Evolutionary conservation across 2,113 vertebrate genomes (phyloP).

Genomic region (Urocolius indicus): DNA sequence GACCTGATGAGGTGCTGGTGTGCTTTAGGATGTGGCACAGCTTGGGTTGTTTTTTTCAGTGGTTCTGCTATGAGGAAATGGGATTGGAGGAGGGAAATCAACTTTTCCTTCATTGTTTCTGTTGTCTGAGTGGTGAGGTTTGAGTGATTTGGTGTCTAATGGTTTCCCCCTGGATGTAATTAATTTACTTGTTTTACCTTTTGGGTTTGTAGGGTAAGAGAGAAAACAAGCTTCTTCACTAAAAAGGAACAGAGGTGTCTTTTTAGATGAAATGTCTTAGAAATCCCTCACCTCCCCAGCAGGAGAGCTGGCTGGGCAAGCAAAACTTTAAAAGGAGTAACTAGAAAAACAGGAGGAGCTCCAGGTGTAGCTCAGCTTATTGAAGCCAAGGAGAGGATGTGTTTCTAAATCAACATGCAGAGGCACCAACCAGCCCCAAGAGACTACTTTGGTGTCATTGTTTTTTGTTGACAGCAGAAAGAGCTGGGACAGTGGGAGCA

Average conservation of each 20-base stretch:
- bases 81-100: background rate
- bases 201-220: background rate
- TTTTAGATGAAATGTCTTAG: background rate
- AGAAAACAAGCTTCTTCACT: background rate
- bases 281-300: background rate
- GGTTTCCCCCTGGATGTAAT: background rate
- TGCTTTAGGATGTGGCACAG: background rate
- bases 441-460: fast-evolving
- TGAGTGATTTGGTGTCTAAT: background rate
- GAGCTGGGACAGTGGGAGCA: background rate
- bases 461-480: background rate
- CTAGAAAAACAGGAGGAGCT: background rate
- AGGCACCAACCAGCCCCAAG: background rate
- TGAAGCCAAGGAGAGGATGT: fast-evolving
- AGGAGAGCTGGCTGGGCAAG: background rate
- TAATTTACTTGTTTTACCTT: background rate
- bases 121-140: background rate
- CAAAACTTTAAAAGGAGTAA: background rate
- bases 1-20: background rate
- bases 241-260: background rate
- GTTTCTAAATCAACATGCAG: background rate
- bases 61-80: background rate
- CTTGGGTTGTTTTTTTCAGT: fast-evolving
- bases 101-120: background rate
- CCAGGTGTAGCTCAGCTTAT: background rate